A percentile compares a stretch with the other conserved stretches of the same genome.
These are phyloP conservation scores for Stichopus chloronotus DNA, from an alignment of 35 echinoderm and acorn worm species.

Conservation along the genomic window DNA sequence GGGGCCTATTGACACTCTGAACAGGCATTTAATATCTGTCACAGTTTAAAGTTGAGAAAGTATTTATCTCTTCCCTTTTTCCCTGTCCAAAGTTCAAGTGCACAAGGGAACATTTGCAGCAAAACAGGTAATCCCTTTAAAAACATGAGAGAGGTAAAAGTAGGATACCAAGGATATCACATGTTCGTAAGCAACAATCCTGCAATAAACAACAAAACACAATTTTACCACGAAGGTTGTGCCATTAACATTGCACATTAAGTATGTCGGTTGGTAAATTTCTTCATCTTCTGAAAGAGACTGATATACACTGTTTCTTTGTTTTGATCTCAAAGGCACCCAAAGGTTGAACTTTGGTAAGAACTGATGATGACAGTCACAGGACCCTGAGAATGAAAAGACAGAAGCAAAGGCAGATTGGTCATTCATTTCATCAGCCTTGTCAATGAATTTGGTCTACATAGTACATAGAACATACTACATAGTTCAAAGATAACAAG, in stretches of 20 bases:
- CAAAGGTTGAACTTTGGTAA: constrained; percentile 64
- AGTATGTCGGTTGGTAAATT: constrained; percentile 27
- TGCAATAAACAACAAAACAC: constrained; percentile 22
- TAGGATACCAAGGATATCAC: background rate
- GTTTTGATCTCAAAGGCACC: constrained; percentile 61
- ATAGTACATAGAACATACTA: too few species aligned
- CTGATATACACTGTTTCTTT: constrained; percentile 53
- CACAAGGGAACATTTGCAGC: too few species aligned
- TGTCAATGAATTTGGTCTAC: too few species aligned
- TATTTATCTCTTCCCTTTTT: too few species aligned
- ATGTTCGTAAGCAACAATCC: background rate
- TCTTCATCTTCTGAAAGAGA: constrained; percentile 33
- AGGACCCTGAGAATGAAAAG: background rate
- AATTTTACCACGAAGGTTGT: constrained; percentile 42
- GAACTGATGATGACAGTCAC: constrained; percentile 52
- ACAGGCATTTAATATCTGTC: too few species aligned
- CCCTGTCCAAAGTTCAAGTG: too few species aligned
- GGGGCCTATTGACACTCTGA: too few species aligned
- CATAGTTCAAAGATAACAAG: too few species aligned
- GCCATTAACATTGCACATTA: constrained; percentile 50
- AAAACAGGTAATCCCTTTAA: too few species aligned
- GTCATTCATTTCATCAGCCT: too few species aligned
- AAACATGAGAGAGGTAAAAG: background rate
- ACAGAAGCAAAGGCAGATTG: background rate
- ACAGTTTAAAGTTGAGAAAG: too few species aligned